phyloP scores from a whole-genome alignment of 64 coral and sea anemone genomes.

The Stichodactyla mertensii region DNA sequence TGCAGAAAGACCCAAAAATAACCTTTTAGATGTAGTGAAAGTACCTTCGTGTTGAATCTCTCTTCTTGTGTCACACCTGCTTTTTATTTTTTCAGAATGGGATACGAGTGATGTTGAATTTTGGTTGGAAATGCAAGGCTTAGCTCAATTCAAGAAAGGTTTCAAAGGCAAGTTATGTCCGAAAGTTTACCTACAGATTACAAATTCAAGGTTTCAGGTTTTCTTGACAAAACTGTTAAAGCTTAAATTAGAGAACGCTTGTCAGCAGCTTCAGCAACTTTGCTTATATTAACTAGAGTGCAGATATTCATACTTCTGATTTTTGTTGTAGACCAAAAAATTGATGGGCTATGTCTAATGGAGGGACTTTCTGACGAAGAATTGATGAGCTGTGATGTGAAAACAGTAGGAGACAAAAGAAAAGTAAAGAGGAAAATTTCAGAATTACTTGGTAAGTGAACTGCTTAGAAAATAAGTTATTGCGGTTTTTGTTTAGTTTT shows the following conservation, averaged over 20 bases:
- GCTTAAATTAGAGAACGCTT: no score
- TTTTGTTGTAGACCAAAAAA: conserved; percentile 24
- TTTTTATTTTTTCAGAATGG: conserved; percentile 13
- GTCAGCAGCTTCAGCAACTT: no score
- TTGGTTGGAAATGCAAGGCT: conserved; percentile 33
- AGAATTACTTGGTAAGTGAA: not conserved
- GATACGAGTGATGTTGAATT: conserved; percentile 9
- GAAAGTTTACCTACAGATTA: conserved; percentile 7
- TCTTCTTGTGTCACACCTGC: not conserved
- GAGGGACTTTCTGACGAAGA: conserved; percentile 4
- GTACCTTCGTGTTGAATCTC: not conserved
- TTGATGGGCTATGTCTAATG: conserved; percentile 36
- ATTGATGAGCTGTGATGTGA: not conserved
- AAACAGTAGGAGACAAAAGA: not conserved
- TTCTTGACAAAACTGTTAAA: conserved; percentile 10
- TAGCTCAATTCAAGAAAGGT: conserved; percentile 21
- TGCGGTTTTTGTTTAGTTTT: not conserved
- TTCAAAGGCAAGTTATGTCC: conserved; percentile 21
- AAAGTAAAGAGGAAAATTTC: no score
- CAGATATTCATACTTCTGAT: not conserved
- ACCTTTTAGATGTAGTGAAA: not conserved
- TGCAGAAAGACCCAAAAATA: no score
- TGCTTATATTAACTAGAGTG: no score
- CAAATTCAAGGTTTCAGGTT: conserved; percentile 27
- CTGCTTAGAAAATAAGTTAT: not conserved